These are phyloP conservation scores for Neodiprion fabricii DNA, from an alignment of 1,140 invertebrate species.

Conservation along the genomic window DNA sequence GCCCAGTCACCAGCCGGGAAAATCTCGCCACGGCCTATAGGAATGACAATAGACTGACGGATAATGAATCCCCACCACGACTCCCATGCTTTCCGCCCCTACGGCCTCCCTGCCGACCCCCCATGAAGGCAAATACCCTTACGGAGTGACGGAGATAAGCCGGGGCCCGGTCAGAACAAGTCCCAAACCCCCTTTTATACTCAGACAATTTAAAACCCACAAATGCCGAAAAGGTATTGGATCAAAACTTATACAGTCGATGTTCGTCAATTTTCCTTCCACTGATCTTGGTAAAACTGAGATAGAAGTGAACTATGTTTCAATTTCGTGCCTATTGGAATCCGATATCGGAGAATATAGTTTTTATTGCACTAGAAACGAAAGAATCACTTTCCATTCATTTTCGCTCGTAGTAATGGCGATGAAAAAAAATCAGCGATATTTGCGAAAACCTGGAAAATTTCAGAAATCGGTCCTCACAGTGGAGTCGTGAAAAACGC, in stretches of 20 bases:
- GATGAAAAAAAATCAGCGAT: not conserved
- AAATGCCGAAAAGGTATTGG: too few species aligned
- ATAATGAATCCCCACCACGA: constrained; percentile 54
- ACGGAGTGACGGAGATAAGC: not conserved
- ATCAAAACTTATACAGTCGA: too few species aligned
- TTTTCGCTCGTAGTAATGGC: not conserved
- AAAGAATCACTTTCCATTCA: too few species aligned
- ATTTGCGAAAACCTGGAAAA: not conserved
- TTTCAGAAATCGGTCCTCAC: not conserved
- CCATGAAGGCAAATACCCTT: not conserved
- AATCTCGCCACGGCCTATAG: constrained; percentile 47
- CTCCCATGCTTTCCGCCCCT: constrained; percentile 38
- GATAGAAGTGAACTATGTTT: too few species aligned
- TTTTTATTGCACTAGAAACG: too few species aligned
- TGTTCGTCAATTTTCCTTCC: too few species aligned
- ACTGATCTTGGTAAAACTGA: too few species aligned
- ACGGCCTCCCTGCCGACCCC: constrained; percentile 23
- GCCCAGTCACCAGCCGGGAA: constrained; percentile 29
- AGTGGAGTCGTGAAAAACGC: not conserved
- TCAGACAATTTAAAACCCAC: too few species aligned
- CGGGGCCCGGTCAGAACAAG: too few species aligned
- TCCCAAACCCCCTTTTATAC: too few species aligned
- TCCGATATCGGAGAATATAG: too few species aligned
- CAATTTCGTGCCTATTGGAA: too few species aligned
- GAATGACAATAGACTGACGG: constrained; percentile 56